Percentiles rank a stretch among this genome's conserved stretches.
phyloP scores from a whole-genome alignment of 1,140 invertebrate species.

The Diachasmimorpha longicaudata region DNA sequence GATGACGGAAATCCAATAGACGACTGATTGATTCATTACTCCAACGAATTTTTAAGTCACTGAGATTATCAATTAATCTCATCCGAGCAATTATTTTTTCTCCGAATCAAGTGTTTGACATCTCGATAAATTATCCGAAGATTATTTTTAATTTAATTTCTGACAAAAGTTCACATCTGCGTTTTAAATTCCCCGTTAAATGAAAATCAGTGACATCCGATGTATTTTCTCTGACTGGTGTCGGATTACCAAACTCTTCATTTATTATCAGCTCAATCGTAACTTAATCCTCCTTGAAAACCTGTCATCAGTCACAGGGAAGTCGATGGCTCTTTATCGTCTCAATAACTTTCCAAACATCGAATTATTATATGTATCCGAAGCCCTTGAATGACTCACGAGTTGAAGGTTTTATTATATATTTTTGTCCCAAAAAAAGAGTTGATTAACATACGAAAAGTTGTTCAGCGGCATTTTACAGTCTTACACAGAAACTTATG shows the following conservation, averaged over 20 bases:
- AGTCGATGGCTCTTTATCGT: too few species aligned
- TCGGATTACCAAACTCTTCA: background rate
- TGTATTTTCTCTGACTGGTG: background rate
- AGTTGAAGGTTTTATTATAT: too few species aligned
- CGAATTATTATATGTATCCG: background rate
- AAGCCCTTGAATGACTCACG: background rate
- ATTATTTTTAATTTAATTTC: background rate
- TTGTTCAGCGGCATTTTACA: background rate
- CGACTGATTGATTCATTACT: too few species aligned
- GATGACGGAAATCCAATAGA: too few species aligned
- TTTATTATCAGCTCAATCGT: background rate
- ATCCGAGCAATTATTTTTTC: too few species aligned
- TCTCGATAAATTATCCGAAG: too few species aligned
- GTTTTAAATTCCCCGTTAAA: background rate
- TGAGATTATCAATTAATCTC: too few species aligned
- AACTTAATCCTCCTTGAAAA: background rate
- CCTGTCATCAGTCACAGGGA: background rate
- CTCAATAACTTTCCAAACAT: too few species aligned
- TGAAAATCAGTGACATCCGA: background rate
- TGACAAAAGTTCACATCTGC: too few species aligned
- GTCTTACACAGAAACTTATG: background rate
- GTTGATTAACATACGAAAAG: background rate
- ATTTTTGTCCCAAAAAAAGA: background rate
- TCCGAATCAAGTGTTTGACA: too few species aligned
- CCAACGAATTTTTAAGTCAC: too few species aligned